A percentile compares a stretch with the other conserved stretches of the same genome.
phyloP scores from a whole-genome alignment of 2,888 invertebrate species.

The Bellardia bayeri region DNA sequence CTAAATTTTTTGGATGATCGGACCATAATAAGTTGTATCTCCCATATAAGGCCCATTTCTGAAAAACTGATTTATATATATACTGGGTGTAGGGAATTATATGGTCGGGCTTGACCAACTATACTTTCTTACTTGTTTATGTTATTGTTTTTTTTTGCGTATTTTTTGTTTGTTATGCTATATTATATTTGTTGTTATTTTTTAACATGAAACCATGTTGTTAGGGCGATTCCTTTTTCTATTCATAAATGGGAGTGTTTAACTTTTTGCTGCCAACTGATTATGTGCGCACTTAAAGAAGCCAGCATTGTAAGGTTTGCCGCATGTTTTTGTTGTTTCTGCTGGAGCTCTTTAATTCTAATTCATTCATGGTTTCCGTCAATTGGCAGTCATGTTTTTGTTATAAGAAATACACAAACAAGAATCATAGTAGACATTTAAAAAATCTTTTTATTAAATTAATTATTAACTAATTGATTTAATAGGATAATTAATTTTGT shows the following conservation, averaged over 20 bases:
- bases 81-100: too few relatives aligned
- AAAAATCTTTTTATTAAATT: not conserved
- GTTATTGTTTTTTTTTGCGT: not conserved
- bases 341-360: not conserved
- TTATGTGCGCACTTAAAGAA: slow-evolving; percentile 38
- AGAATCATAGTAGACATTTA: not conserved
- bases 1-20: too few relatives aligned
- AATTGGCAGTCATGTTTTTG: slow-evolving; percentile 55
- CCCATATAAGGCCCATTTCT: too few relatives aligned
- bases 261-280: slow-evolving; percentile 42
- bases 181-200: not conserved
- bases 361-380: slow-evolving; percentile 36
- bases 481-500: too few relatives aligned
- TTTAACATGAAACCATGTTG: slow-evolving; percentile 28
- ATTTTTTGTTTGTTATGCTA: not conserved
- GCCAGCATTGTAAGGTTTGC: slow-evolving; percentile 50
- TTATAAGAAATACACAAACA: slow-evolving; percentile 7
- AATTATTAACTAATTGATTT: not conserved
- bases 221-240: slow-evolving; percentile 15
- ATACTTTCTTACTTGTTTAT: too few relatives aligned
- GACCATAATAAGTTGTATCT: too few relatives aligned
- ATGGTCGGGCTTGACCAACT: too few relatives aligned
- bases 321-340: not conserved
- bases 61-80: too few relatives aligned
- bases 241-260: slow-evolving; percentile 53